These are phyloP conservation scores for Eucidaris tribuloides DNA, from an alignment of 35 echinoderm and acorn worm species.

Conservation along the genomic window DNA sequence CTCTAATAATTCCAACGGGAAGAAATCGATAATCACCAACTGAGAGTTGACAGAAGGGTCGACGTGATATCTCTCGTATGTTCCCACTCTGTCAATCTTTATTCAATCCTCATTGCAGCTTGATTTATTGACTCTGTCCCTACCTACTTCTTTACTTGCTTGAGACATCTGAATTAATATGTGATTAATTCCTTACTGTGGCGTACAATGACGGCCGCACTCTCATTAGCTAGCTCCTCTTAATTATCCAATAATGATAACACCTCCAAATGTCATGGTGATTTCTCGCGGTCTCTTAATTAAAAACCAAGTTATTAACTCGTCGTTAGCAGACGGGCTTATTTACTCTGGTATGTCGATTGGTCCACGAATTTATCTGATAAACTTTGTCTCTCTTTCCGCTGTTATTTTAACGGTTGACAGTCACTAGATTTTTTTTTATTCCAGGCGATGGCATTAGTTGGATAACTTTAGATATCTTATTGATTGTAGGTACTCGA, in stretches of 20 bases:
- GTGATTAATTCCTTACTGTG: background rate
- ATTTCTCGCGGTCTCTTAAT: background rate
- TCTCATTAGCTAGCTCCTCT: constrained; percentile 1
- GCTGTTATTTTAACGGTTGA: background rate
- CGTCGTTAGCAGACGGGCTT: background rate
- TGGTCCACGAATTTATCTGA: background rate
- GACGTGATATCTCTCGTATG: too few species aligned
- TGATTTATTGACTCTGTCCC: background rate
- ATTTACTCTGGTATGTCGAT: background rate
- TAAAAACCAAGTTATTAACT: constrained; percentile 10
- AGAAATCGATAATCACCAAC: too few species aligned
- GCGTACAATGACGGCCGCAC: background rate
- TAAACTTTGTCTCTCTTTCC: too few species aligned
- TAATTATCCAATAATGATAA: constrained; percentile 40
- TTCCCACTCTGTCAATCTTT: background rate
- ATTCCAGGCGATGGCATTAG: background rate
- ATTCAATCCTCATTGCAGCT: background rate
- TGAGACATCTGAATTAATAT: constrained; percentile 1
- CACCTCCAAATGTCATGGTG: background rate
- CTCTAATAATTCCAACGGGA: too few species aligned
- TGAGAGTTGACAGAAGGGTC: too few species aligned
- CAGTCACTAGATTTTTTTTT: background rate
- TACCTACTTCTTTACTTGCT: background rate
- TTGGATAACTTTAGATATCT: background rate
- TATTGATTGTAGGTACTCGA: background rate